Base-by-base conservation (phyloP, 2,888 invertebrate species). In the Epirrhoe tristata region DNA sequence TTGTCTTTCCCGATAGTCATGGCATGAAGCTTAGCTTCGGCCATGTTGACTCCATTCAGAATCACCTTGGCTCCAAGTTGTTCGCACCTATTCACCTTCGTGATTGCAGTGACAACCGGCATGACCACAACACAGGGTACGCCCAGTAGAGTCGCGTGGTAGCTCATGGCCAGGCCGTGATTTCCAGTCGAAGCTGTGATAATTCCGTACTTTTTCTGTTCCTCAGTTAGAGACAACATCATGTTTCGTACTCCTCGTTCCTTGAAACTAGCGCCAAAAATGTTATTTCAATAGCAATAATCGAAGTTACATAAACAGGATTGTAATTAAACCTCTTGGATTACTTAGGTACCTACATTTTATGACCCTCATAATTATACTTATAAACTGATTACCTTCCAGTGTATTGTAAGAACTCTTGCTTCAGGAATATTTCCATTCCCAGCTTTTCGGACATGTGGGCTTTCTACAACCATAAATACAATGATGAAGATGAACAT, bases 161-260 rank as follows among this genome's bases (percentile, higher is more conserved):
- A 97, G 70, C 96, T 95, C 71, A 98, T 73, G 0, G 94, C 94
- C 70, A 97, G 94, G 0, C 98, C 98, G 85, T 99, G 99, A 87
- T 99, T 99, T 0, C 99, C 99, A 48, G 97, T 95, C 0, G 98
- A 97, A 0, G 98, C 98, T 0, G 98, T 96, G 67, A 98, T 96
- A 0, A 98, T 98, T 0, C 99, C 99, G 48, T 83, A 87, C 70
- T 93, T 94, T 82, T 95, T 96, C 82, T 98, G 96, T 24, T 97
- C 96, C 17, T 96, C 95, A 0, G 94, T 87, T 5, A 99, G 88
- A 88, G 95, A 95, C 74, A 97, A 81, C 58, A 99, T 90, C 0
- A 97, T 95, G 81, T 98, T 97, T 31, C 98, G 93, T 0, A 98
- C 98, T 0, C 99, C 99, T 68, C 99, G 95, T 85, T 99, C 99